phyloP scores from a whole-genome alignment of 2,888 invertebrate species.

The Napeogenes inachia region DNA sequence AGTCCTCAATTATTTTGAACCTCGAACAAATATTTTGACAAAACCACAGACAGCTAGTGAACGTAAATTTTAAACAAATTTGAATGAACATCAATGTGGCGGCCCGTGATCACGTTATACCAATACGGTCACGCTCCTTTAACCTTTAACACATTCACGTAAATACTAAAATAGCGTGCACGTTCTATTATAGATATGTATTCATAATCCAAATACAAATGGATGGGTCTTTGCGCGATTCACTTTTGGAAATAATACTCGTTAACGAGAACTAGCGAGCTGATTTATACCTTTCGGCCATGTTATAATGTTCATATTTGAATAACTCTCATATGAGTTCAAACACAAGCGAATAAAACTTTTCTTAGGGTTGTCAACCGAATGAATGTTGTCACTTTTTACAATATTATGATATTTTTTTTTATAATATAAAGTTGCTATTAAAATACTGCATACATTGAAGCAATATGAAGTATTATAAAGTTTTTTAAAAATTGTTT shows the following conservation, averaged over 20 bases:
- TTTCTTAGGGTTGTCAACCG: slow-evolving; percentile 50
- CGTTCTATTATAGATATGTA: slow-evolving; percentile 20
- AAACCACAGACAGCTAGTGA: slow-evolving; percentile 4
- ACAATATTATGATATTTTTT: no score
- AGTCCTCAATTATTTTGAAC: no score
- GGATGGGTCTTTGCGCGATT: slow-evolving; percentile 39
- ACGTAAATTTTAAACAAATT: slow-evolving; percentile 15
- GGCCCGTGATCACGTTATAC: slow-evolving; percentile 3
- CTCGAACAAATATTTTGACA: no score
- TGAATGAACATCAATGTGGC: slow-evolving; percentile 21
- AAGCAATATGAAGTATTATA: no score
- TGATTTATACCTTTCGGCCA: slow-evolving; percentile 18
- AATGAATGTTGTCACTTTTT: slow-evolving; percentile 39
- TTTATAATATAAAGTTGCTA: no score
- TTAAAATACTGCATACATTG: no score
- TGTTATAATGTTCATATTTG: slow-evolving; percentile 25
- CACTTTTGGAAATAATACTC: slow-evolving; percentile 38
- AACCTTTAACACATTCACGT: not conserved
- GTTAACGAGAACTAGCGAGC: slow-evolving; percentile 17
- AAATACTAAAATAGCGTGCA: slow-evolving; percentile 15
- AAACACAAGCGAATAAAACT: slow-evolving; percentile 33
- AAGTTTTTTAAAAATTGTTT: no score
- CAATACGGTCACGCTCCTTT: slow-evolving; percentile 8
- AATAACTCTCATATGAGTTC: slow-evolving; percentile 10
- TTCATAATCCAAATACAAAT: slow-evolving; percentile 40